phyloP scores from a whole-genome alignment of 2,888 invertebrate species.

The Andricus quercusramuli region DNA sequence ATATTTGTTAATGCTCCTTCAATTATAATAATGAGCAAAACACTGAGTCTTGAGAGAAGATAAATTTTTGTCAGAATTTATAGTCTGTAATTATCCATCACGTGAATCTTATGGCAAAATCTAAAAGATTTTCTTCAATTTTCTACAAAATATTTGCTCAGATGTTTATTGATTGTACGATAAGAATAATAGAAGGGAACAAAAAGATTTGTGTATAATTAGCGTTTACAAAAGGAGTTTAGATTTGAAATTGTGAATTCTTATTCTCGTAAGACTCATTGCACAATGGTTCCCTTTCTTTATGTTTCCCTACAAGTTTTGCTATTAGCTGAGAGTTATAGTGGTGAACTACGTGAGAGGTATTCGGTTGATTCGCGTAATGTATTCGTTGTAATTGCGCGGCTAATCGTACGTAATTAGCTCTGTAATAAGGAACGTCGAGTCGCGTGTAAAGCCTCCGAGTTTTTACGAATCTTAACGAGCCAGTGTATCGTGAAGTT shows the following conservation, averaged over 20 bases:
- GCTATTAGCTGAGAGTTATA: slow-evolving; percentile 14
- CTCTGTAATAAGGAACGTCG: slow-evolving; percentile 65
- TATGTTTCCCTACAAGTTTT: slow-evolving; percentile 25
- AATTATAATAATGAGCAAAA: slow-evolving; percentile 34
- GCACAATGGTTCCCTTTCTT: slow-evolving; percentile 26
- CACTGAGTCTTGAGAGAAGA: not conserved
- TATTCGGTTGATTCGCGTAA: slow-evolving; percentile 62
- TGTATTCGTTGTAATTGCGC: slow-evolving; percentile 66
- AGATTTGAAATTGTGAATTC: not conserved
- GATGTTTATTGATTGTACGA: not conserved
- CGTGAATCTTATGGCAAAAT: slow-evolving; percentile 17
- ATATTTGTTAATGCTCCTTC: not conserved
- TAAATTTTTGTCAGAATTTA: not conserved
- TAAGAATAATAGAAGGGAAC: not conserved
- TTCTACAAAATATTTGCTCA: not conserved
- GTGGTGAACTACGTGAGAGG: slow-evolving; percentile 53
- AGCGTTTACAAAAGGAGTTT: not conserved
- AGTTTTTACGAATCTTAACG: slow-evolving; percentile 59
- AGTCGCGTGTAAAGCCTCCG: slow-evolving; percentile 64
- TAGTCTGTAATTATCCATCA: slow-evolving; percentile 9
- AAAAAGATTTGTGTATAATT: not conserved
- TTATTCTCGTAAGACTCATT: not conserved
- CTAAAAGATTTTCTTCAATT: slow-evolving; percentile 8
- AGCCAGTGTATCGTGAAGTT: slow-evolving; percentile 55
- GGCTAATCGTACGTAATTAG: slow-evolving; percentile 69